Conservation (phyloP, 2,888 invertebrate species). For the Theodoxus fluviatilis region DNA sequence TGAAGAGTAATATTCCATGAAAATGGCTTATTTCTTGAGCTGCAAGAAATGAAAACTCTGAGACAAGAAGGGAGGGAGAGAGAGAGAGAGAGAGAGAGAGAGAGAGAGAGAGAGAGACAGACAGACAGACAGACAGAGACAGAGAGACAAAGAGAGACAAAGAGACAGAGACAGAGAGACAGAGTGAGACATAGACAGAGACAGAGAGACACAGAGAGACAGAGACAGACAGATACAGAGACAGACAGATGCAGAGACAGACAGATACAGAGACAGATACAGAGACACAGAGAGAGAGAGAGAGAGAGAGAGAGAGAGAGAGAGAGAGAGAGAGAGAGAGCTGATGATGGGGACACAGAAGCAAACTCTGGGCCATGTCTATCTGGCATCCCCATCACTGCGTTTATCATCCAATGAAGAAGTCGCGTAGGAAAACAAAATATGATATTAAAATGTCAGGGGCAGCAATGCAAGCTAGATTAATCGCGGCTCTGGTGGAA, state of each 20-base stretch:
- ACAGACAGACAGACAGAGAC: background rate
- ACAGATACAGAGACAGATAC: background rate
- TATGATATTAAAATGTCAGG: too few species aligned
- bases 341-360: background rate
- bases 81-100: conserved; percentile 27
- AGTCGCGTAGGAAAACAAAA: too few species aligned
- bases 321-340: background rate
- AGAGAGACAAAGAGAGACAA: conserved; percentile 17
- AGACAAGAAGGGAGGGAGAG: conserved; percentile 2
- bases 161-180: conserved; percentile 19
- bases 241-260: background rate
- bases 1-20: too few species aligned
- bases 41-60: too few species aligned
- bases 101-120: conserved; percentile 29
- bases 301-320: conserved; percentile 22
- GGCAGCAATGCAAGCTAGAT: too few species aligned
- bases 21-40: too few species aligned
- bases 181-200: background rate
- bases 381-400: too few species aligned
- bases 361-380: too few species aligned
- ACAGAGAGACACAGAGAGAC: conserved; percentile 20
- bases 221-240: conserved; percentile 5
- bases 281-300: conserved; percentile 5
- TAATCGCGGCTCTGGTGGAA: too few species aligned
- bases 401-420: too few species aligned